Base-by-base conservation (phyloP, 1,140 invertebrate genomes). In the Cheumatopsyche charites region DNA sequence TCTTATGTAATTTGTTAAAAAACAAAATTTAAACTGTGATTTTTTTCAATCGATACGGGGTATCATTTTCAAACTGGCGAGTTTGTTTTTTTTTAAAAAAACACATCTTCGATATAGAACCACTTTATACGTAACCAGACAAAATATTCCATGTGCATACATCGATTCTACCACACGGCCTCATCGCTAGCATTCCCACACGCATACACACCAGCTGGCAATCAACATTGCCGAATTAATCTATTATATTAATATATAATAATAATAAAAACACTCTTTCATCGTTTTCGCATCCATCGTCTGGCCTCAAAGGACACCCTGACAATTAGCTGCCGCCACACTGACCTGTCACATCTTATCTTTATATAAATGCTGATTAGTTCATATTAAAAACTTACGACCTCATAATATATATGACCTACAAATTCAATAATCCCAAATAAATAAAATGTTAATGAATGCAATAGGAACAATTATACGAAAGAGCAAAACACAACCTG, bases 241-340 rank as follows among this genome's bases (percentile, higher is more conserved):
- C 75, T 76, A 76, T 76, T 76, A 75, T 73, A 73, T 73, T 71
- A 73, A 73, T 73, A 73, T 73, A 73, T 76, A 76, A 67, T 70
- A 67, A 73, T 76, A 76, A 67, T 70, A 67, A 70, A 75, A 67
- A 72, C 68, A 71, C 55, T 63, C 69, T 52, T 49, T 72, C 71
- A 43, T 72, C 74, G 66, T 45, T 41, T 69, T 47, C n/a, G 68
- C 67, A 72, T 71, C 25, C 68, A 15, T 67, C 74, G 23, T 67
- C 63, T 62, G 42, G 68, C 36, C 55, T 25, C 58, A 43, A 26
- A 45, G 67, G 52, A 61, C 58, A 68, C 66, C 23, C 41, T 26
- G 41, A 47, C 67, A 41, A 6, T 66, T 21, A 66, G 63, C 63
- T 66, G 66, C 70, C 62, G 41, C 73, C 55, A 29, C 15, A 26